phyloP scores from a whole-genome alignment of 2,113 vertebrate species.

The Edolisoma coerulescens region DNA sequence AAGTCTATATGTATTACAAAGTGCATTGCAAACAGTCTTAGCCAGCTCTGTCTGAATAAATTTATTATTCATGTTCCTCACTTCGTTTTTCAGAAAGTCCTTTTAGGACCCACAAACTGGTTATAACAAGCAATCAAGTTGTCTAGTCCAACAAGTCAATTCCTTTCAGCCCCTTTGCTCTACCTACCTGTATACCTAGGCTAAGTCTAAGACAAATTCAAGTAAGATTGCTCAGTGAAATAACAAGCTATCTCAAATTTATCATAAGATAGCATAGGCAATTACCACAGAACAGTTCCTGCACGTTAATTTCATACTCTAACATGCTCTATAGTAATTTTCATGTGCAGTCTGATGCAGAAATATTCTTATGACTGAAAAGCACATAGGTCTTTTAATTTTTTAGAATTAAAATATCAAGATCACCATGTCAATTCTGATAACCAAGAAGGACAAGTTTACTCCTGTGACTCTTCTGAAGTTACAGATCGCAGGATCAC shows the following conservation, averaged over 20 bases:
- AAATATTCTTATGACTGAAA: neutral
- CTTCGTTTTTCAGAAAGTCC: neutral
- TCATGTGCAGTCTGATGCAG: neutral
- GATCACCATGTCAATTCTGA: neutral
- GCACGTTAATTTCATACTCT: neutral
- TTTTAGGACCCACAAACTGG: neutral
- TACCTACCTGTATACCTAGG: neutral
- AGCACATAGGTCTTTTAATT: rapidly evolving
- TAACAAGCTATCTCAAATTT: neutral
- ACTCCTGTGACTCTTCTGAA: neutral
- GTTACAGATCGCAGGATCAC: neutral
- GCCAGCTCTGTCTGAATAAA: neutral
- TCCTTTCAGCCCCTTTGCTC: neutral
- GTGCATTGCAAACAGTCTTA: neutral
- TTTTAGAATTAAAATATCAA: neutral
- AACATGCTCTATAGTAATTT: neutral
- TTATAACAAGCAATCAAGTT: neutral
- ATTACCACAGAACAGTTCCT: neutral
- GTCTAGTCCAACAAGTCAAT: neutral
- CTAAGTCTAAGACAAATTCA: neutral
- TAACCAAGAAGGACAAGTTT: neutral
- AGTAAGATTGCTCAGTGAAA: neutral
- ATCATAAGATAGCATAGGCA: neutral
- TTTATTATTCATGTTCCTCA: neutral
- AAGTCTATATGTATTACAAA: neutral